Evolutionary conservation across 2,797 vertebrate species (phyloP).

Genomic region (Tenualosa ilisha): DNA sequence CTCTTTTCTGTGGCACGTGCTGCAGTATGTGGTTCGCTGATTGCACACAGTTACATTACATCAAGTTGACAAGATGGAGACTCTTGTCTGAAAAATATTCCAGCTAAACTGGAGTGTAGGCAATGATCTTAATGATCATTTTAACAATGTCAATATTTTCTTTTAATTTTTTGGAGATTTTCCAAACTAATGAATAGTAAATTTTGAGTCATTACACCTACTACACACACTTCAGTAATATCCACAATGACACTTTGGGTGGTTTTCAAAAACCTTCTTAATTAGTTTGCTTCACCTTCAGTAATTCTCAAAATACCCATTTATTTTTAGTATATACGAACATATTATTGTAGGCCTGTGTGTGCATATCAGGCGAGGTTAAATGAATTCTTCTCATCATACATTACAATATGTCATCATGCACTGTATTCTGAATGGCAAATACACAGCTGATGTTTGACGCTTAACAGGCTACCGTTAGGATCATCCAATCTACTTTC

Average conservation of each 20-base stretch:
- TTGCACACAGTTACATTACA: neutral
- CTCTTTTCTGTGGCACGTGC: neutral
- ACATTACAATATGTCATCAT: neutral
- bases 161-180: neutral
- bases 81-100: neutral
- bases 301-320: neutral
- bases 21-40: neutral
- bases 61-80: neutral
- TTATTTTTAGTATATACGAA: neutral
- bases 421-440: neutral
- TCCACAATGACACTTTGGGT: neutral
- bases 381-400: neutral
- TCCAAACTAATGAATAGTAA: neutral
- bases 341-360: neutral
- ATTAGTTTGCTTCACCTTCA: neutral
- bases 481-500: neutral
- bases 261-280: neutral
- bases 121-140: neutral
- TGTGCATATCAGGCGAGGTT: neutral
- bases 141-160: neutral
- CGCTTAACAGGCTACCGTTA: neutral
- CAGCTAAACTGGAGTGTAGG: too few relatives aligned
- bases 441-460: neutral
- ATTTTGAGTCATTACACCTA: neutral
- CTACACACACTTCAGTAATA: neutral